These are phyloP conservation scores for Dicranocentrus wangi DNA, from an alignment of 2,888 invertebrate species.

Conservation along the genomic window DNA sequence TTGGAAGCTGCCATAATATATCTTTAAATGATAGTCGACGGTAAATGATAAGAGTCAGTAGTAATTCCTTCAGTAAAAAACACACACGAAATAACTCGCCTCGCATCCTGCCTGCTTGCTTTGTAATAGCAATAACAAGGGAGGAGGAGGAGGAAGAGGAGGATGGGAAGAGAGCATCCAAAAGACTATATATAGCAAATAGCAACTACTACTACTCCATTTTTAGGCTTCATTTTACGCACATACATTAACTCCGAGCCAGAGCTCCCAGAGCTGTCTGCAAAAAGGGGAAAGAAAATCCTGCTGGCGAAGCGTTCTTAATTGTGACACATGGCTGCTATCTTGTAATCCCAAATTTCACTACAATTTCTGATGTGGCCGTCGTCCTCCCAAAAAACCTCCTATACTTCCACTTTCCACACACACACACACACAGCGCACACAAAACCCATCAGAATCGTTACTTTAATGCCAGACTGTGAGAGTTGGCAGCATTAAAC, in stretches of 20 bases:
- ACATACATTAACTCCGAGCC: slow-evolving; percentile 23
- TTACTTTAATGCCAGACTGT: slow-evolving; percentile 26
- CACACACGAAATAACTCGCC: too few species aligned
- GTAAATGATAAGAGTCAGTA: slow-evolving; percentile 41
- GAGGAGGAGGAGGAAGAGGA: too few species aligned
- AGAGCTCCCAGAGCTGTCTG: not conserved
- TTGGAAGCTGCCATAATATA: slow-evolving; percentile 27
- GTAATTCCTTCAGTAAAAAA: too few species aligned
- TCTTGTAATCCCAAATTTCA: slow-evolving; percentile 45
- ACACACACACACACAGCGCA: not conserved
- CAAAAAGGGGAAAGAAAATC: not conserved
- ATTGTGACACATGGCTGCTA: slow-evolving; percentile 60
- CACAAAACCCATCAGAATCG: not conserved
- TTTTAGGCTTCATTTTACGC: slow-evolving; percentile 1
- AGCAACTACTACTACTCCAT: too few species aligned
- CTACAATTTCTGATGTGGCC: slow-evolving; percentile 22
- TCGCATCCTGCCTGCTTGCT: too few species aligned
- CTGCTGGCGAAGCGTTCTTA: slow-evolving; percentile 55
- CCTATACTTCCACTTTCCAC: not conserved
- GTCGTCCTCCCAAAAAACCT: not conserved
- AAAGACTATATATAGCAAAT: too few species aligned
- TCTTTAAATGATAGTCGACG: slow-evolving; percentile 46
- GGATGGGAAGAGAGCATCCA: too few species aligned
- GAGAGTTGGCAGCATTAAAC: too few species aligned
- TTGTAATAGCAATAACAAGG: too few species aligned